These are phyloP conservation scores for Lepidocyrtoides sp. DNA, from an alignment of 2,888 invertebrate genomes.

Conservation along the genomic window DNA sequence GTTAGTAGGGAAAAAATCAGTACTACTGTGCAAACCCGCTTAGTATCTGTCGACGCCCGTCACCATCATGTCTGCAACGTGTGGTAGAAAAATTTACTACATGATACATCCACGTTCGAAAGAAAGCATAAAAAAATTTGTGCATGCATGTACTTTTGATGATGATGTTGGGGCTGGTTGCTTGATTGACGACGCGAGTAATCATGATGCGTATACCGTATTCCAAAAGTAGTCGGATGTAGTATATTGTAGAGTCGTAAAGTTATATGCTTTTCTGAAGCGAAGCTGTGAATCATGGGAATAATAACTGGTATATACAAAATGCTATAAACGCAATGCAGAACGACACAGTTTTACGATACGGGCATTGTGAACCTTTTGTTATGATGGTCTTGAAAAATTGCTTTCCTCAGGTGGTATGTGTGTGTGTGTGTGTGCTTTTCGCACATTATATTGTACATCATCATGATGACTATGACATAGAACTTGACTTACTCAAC, in stretches of 20 bases:
- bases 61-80: background rate
- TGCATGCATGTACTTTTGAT: background rate
- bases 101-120: background rate
- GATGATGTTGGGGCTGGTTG: background rate
- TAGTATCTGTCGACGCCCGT: conserved; percentile 5
- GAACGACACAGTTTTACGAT: background rate
- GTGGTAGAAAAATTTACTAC: background rate
- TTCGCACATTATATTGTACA: too few species aligned
- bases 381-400: conserved; percentile 34
- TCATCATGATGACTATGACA: conserved; percentile 32
- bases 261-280: background rate
- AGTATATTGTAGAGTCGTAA: background rate
- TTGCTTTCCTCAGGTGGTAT: conserved; percentile 1
- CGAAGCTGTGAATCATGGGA: conserved; percentile 59
- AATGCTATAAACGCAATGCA: background rate
- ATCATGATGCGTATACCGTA: conserved; percentile 67
- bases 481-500: conserved; percentile 47
- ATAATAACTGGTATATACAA: conserved; percentile 55
- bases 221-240: conserved; percentile 64
- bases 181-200: background rate
- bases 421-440: background rate
- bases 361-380: conserved; percentile 23
- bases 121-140: conserved; percentile 34
- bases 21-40: background rate
- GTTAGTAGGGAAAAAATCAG: background rate